Percentiles rank a stretch among this genome's conserved stretches.
Evolutionary conservation across 2,797 vertebrate species (phyloP).

Genomic region (Petrocephalus sullivani): DNA sequence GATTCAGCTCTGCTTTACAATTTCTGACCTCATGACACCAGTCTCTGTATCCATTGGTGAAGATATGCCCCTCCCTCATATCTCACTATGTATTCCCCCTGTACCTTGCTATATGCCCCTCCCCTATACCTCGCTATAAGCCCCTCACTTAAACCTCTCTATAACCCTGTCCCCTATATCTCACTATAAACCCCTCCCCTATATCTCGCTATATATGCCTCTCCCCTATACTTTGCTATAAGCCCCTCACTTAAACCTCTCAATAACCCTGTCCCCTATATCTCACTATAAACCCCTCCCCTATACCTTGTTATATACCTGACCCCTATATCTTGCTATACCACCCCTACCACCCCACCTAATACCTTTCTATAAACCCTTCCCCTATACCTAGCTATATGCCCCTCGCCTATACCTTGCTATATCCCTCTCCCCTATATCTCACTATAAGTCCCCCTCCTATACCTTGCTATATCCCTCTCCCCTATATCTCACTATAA

Average conservation of each 20-base stretch:
- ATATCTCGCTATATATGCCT: not conserved
- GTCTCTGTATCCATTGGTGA: not conserved
- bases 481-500: too few species aligned
- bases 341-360: not conserved
- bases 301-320: not conserved
- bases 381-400: not conserved
- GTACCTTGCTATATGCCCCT: not conserved
- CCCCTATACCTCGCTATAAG: not conserved
- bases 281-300: not conserved
- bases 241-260: not conserved
- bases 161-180: too few species aligned
- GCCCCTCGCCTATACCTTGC: not conserved
- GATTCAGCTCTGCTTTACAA: not conserved
- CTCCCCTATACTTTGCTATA: not conserved
- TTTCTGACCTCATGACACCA: not conserved
- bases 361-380: not conserved
- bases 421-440: not conserved
- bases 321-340: not conserved
- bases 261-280: too few species aligned
- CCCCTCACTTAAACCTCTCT: not conserved
- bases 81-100: too few species aligned
- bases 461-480: not conserved
- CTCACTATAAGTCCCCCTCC: not conserved
- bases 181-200: not conserved
- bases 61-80: not conserved